Evolutionary conservation across 2,888 invertebrate genomes (phyloP), one percentile per base, ranked within the genome.

Genomic region (Yponomeuta malinellus): DNA sequence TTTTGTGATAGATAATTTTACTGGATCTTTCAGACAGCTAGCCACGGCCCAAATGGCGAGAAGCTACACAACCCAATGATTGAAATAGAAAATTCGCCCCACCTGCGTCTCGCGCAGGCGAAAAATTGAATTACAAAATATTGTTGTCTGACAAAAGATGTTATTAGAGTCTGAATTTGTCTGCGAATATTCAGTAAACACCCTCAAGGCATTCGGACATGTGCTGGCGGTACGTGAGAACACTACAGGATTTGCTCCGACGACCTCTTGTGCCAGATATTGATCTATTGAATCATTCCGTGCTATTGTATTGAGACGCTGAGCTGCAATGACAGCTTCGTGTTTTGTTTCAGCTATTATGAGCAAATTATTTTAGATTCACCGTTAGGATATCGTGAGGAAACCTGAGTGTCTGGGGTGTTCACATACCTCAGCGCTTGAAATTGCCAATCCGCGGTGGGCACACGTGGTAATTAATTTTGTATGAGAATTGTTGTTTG

Each of bases 211-310:
- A 73, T 72, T 72, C 73, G 71, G 64, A 72, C 75, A 76, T 73
- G 73, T 72, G 75, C 76, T 72, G 69, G 69, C 71, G 74, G 63
- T 79, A 83, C 84, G 84, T 84, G 84, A 83, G 77, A 72, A 72
- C 71, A 82, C 78, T 81, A 75, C 78, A 59, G 73, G 74, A 80
- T 80, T 73, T 71, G 78, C 69, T 71, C 73, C 74, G 74, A 70
- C 70, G 68, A 68, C 48, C 48, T 29, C 48, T 52, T 65, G 37
- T 70, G 52, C 74, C 65, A 33, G 76, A 78, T 80, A 80, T 81
- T 81, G 81, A 83, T 83, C 79, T 81, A 83, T 83, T 80, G 81
- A 80, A 81, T 83, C 81, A 84, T 82, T 82, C 75, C 78, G 75
- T 74, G 74, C 78, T 78, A 83, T 83, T 84, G 82, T 83, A 76